Evolutionary conservation across 2,113 vertebrate genomes (phyloP).

Genomic region (Tenebrosternarchus preto): DNA sequence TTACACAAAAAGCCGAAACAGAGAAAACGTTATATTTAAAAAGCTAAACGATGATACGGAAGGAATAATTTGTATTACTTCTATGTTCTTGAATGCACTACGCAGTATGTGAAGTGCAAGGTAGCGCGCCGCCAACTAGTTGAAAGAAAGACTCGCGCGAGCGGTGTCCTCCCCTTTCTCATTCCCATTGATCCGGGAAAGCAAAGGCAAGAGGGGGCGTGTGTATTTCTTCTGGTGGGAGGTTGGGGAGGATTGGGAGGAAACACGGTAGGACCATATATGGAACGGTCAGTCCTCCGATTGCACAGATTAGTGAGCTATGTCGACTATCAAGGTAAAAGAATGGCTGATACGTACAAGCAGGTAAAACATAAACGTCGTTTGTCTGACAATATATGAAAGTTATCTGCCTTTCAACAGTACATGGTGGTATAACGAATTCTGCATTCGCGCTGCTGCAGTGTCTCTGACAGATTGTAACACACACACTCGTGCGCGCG

Average conservation of each 20-base stretch:
- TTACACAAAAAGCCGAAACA: not conserved
- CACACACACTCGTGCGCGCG: slow-evolving; percentile 1
- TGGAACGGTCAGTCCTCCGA: slow-evolving; percentile 14
- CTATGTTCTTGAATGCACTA: no score
- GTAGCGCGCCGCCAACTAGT: no score
- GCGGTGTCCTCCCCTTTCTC: not conserved
- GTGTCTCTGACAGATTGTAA: not conserved
- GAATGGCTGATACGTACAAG: not conserved
- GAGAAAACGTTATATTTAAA: not conserved
- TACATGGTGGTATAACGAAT: not conserved
- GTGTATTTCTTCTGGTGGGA: slow-evolving; percentile 12
- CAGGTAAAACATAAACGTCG: not conserved
- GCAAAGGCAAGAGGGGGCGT: slow-evolving; percentile 35
- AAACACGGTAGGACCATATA: slow-evolving; percentile 52
- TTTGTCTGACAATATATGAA: no score
- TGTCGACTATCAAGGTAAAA: slow-evolving; percentile 16
- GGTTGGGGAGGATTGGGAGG: slow-evolving; percentile 26
- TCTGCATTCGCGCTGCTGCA: not conserved
- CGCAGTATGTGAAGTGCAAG: no score
- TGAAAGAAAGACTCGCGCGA: no score
- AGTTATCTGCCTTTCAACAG: no score
- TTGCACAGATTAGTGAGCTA: slow-evolving; percentile 22
- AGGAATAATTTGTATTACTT: no score
- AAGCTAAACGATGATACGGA: no score
- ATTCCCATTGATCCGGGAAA: slow-evolving; percentile 64